These are phyloP conservation scores for Lycaon pictus DNA, from an alignment of 2,113 vertebrate genomes.

Conservation along the genomic window DNA sequence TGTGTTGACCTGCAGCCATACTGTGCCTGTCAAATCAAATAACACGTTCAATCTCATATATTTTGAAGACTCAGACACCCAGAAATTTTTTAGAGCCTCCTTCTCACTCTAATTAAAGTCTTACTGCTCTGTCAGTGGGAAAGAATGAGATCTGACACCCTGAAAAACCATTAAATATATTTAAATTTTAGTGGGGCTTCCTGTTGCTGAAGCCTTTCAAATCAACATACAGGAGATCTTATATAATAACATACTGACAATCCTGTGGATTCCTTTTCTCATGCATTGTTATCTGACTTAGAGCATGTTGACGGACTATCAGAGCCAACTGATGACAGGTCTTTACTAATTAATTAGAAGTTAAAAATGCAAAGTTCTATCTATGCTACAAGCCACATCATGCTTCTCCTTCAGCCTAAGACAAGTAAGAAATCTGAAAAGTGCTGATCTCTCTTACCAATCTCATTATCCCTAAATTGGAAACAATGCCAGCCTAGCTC, in stretches of 20 bases:
- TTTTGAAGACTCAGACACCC: constrained; percentile 56
- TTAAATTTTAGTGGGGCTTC: neutral
- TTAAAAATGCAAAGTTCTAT: neutral
- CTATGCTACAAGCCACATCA: neutral
- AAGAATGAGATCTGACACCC: constrained; percentile 10
- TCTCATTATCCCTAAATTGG: neutral
- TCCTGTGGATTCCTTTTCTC: neutral
- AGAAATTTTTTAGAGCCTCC: constrained; percentile 59
- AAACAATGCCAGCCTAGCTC: neutral
- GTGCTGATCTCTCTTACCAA: neutral
- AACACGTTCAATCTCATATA: neutral
- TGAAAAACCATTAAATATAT: constrained; percentile 24
- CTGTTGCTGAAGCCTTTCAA: neutral
- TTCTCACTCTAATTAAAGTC: constrained; percentile 49
- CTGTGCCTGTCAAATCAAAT: constrained; percentile 43
- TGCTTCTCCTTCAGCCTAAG: neutral
- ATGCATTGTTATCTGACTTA: neutral
- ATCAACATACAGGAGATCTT: neutral
- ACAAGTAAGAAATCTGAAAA: neutral
- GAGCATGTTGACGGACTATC: neutral
- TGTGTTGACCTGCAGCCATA: neutral
- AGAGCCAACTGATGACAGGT: neutral
- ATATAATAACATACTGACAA: neutral
- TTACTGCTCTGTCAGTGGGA: constrained; percentile 47
- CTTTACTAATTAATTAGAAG: neutral